A percentile compares a stretch with the other conserved stretches of the same genome.
These are phyloP conservation scores for Nannospalax galili DNA, from an alignment of 2,113 vertebrate genomes.

Conservation along the genomic window DNA sequence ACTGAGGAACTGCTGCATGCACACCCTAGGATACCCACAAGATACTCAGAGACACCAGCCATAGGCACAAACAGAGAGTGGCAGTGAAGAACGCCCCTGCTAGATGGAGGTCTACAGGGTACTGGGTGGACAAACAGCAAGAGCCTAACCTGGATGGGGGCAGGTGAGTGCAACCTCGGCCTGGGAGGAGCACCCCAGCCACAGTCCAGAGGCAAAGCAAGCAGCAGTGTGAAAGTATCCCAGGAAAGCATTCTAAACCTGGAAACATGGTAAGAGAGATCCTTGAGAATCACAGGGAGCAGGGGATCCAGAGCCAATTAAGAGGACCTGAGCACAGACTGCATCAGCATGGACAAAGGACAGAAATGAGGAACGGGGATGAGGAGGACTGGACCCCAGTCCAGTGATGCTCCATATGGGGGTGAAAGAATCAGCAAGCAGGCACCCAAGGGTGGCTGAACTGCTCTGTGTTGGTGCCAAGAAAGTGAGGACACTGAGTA, in stretches of 20 bases:
- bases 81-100: not conserved
- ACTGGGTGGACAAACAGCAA: not conserved
- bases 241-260: not conserved
- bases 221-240: too few species aligned
- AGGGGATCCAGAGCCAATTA: too few species aligned
- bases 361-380: too few species aligned
- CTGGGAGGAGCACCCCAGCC: not conserved
- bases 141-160: not conserved
- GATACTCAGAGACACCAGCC: not conserved
- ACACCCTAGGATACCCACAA: too few species aligned
- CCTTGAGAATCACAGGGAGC: not conserved
- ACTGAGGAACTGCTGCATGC: not conserved
- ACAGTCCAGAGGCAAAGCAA: not conserved
- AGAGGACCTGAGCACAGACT: too few species aligned
- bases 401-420: too few species aligned
- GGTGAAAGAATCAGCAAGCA: too few species aligned
- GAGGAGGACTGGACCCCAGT: too few species aligned
- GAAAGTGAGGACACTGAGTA: not conserved
- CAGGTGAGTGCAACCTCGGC: not conserved
- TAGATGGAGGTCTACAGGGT: not conserved
- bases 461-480: not conserved
- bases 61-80: too few species aligned
- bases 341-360: too few species aligned
- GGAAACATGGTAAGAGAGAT: not conserved
- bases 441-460: too few species aligned